Percentiles rank a stretch among this genome's conserved stretches.
Conservation (phyloP, 2,888 invertebrate species). For the Melikaiella ostensackeni region DNA sequence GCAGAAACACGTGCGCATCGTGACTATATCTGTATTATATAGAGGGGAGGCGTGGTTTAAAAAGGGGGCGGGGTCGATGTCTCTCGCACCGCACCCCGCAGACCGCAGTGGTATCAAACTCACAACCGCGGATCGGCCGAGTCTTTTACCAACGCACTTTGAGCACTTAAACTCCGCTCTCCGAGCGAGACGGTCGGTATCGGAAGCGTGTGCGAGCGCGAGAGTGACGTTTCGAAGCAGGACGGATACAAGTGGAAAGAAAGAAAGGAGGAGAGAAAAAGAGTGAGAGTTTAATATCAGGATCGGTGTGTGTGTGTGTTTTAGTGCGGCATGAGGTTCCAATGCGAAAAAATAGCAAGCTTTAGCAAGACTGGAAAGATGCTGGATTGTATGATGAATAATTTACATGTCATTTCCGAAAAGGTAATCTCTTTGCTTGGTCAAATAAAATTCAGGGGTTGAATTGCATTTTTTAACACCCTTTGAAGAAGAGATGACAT, state of each 20-base stretch:
- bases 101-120: slow-evolving; percentile 73
- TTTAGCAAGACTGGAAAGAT: slow-evolving; percentile 15
- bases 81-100: slow-evolving; percentile 65
- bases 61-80: slow-evolving; percentile 71
- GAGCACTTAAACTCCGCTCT: slow-evolving; percentile 52
- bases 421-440: slow-evolving; percentile 1
- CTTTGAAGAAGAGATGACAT: too few relatives aligned
- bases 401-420: slow-evolving; percentile 13
- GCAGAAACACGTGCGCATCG: slow-evolving; percentile 40
- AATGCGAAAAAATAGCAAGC: not conserved
- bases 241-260: slow-evolving; percentile 14
- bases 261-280: slow-evolving; percentile 30
- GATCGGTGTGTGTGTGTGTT: slow-evolving; percentile 21
- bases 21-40: slow-evolving; percentile 60
- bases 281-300: slow-evolving; percentile 15
- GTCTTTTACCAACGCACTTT: slow-evolving; percentile 67
- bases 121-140: slow-evolving; percentile 68
- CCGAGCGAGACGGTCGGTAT: slow-evolving; percentile 44
- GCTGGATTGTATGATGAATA: slow-evolving; percentile 32
- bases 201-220: slow-evolving; percentile 40
- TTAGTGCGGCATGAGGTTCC: slow-evolving; percentile 19
- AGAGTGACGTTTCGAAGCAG: slow-evolving; percentile 21
- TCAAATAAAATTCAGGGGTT: not conserved
- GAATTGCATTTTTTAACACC: not conserved
- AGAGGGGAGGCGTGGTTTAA: slow-evolving; percentile 75